phyloP scores from a whole-genome alignment of 2,888 invertebrate species.

The Hirtodrosophila cameraria region DNA sequence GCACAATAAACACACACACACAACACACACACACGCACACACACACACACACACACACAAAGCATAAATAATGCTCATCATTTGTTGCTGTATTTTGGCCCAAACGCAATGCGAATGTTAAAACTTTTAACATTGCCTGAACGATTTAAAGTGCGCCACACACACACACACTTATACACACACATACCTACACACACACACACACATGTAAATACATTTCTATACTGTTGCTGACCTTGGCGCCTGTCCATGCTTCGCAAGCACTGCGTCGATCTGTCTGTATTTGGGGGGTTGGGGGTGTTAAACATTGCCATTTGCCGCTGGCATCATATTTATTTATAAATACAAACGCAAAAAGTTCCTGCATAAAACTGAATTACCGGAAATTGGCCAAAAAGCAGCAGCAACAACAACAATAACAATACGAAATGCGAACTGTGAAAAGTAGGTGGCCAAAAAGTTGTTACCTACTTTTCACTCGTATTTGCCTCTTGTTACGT shows the following conservation, averaged over 20 bases:
- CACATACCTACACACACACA: slow-evolving; percentile 9
- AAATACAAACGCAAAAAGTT: slow-evolving; percentile 77
- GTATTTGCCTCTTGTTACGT: neutral
- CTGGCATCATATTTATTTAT: slow-evolving; percentile 73
- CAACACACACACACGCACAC: slow-evolving; percentile 2
- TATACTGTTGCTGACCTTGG: slow-evolving; percentile 44
- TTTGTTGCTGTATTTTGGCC: slow-evolving; percentile 43
- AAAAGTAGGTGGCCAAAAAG: slow-evolving; percentile 64
- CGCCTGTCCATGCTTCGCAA: slow-evolving; percentile 11
- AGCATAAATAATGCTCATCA: slow-evolving; percentile 55
- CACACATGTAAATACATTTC: slow-evolving; percentile 6
- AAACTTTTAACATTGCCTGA: slow-evolving; percentile 51
- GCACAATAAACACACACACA: slow-evolving; percentile 4
- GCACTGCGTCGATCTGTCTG: slow-evolving; percentile 34
- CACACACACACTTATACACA: neutral
- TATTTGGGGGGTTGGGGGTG: slow-evolving; percentile 10
- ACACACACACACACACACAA: slow-evolving; percentile 6
- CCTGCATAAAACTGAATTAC: slow-evolving; percentile 80
- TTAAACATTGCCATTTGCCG: slow-evolving; percentile 40
- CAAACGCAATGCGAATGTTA: slow-evolving; percentile 37
- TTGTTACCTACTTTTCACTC: slow-evolving; percentile 70
- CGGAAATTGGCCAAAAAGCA: slow-evolving; percentile 78
- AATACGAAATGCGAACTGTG: slow-evolving; percentile 37
- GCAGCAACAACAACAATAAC: slow-evolving; percentile 24
- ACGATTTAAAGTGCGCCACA: slow-evolving; percentile 49